Base-by-base conservation (phyloP, 2,888 invertebrate genomes). In the Dendrolimus pini region DNA sequence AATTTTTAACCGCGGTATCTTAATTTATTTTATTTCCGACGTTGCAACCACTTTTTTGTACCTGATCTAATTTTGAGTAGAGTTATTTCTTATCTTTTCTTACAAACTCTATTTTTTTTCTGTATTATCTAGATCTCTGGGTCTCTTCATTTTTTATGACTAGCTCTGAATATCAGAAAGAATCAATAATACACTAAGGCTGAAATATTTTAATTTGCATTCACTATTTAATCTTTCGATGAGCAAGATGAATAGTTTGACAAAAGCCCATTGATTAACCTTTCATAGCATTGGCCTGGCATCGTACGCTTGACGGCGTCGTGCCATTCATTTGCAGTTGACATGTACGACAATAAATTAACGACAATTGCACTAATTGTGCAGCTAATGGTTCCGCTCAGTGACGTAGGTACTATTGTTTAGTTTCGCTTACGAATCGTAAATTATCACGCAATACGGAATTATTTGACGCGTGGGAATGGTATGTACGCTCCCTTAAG, bases 291-390 rank as follows among this genome's bases (percentile, higher is more conserved):
- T 47, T 47, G 47, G 7, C 1, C 1, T 2, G 1, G 10, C 47
- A 60, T 61, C 55, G 60, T 57, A 62, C 62, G 59, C 57, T 61
- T 56, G 60, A 59, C 60, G 63, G 61, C 47, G 47, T 47, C 47
- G 60, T 63, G 65, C 61, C 56, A 61, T 60, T 66, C 66, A 61
- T 61, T 66, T 71, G 72, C 65, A 65, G 76, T 68, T 75, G 80
- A 78, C 77, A 74, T 76, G 74, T 68, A 72, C 78, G 67, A 78
- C 80, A 77, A 87, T 88, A 85, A 85, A 89, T 89, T 88, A 84
- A 83, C 82, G 78, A 82, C 88, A 88, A 89, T 89, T 88, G 88
- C 85, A 85, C 82, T 87, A 90, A 89, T 89, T 89, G 88, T 83
- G 82, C 83, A 83, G 83, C 78, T 86, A 87, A 85, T 85, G 82